phyloP scores from a whole-genome alignment of 2,797 vertebrate species.

The Melanotaenia trifasciata region DNA sequence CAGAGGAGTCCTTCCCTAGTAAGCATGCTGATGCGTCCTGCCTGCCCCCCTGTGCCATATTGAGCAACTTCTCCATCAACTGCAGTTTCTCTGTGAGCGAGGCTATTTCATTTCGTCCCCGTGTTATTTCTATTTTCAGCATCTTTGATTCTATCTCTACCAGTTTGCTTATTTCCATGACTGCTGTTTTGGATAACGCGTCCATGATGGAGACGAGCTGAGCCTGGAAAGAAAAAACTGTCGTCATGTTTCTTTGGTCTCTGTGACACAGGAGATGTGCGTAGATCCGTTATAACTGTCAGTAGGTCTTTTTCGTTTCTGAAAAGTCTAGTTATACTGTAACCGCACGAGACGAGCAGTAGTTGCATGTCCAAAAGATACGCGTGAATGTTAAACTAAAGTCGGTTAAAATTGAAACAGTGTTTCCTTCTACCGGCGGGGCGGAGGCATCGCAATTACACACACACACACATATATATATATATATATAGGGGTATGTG shows the following conservation, averaged over 20 bases:
- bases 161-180: slow-evolving; percentile 83
- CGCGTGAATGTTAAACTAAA: neutral
- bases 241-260: slow-evolving; percentile 66
- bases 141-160: slow-evolving; percentile 83
- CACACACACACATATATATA: no score
- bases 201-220: slow-evolving; percentile 85
- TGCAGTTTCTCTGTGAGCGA: slow-evolving; percentile 80
- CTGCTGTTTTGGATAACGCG: slow-evolving; percentile 79
- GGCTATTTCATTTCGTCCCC: slow-evolving; percentile 79
- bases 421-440: slow-evolving; percentile 58
- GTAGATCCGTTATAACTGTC: neutral
- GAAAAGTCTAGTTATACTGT: slow-evolving; percentile 16
- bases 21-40: slow-evolving; percentile 54
- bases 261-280: neutral
- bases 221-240: slow-evolving; percentile 78
- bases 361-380: slow-evolving; percentile 20
- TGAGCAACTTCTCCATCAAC: slow-evolving; percentile 80
- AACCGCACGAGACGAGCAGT: neutral
- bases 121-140: slow-evolving; percentile 80
- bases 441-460: slow-evolving; percentile 45
- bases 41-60: slow-evolving; percentile 68
- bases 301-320: neutral
- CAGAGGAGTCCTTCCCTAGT: slow-evolving; percentile 30
- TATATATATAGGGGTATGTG: no score
- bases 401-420: neutral